A percentile compares a stretch with the other conserved stretches of the same genome.
Evolutionary conservation across 1,140 invertebrate species (phyloP).

Genomic region (Meteorus sp.): DNA sequence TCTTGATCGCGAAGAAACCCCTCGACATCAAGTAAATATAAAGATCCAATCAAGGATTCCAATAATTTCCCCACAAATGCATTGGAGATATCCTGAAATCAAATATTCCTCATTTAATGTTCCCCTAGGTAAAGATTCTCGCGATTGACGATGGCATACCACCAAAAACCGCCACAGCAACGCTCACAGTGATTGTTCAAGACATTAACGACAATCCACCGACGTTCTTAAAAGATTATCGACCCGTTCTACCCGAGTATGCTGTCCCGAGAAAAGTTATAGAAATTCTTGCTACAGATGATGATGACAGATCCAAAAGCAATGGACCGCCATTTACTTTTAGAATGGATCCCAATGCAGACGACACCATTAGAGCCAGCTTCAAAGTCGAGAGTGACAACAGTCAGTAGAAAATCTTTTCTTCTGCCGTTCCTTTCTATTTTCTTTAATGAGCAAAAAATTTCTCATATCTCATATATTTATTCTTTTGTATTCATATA

Average conservation of each 20-base stretch:
- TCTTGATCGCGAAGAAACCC: slow-evolving; percentile 87
- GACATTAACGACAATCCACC: slow-evolving; percentile 97
- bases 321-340: slow-evolving; percentile 96
- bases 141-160: slow-evolving; percentile 94
- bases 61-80: too few species aligned
- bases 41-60: too few species aligned
- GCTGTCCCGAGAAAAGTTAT: slow-evolving; percentile 86
- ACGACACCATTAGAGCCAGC: slow-evolving; percentile 87
- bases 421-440: not conserved
- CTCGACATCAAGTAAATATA: slow-evolving; percentile 75
- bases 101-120: too few species aligned
- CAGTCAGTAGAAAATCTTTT: slow-evolving; percentile 64
- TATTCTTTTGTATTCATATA: slow-evolving; percentile 5
- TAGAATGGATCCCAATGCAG: slow-evolving; percentile 86
- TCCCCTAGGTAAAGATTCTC: slow-evolving; percentile 79
- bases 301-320: slow-evolving; percentile 90
- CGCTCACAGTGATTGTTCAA: slow-evolving; percentile 90
- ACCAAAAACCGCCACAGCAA: slow-evolving; percentile 93
- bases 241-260: slow-evolving; percentile 90
- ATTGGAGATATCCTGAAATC: too few species aligned
- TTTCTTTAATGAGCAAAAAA: not conserved
- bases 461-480: not conserved
- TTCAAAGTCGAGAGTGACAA: slow-evolving; percentile 95
- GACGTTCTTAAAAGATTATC: slow-evolving; percentile 88
- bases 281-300: slow-evolving; percentile 92